These are phyloP conservation scores for Tetranychus piercei DNA, from an alignment of 2,888 invertebrate genomes.

Conservation along the genomic window DNA sequence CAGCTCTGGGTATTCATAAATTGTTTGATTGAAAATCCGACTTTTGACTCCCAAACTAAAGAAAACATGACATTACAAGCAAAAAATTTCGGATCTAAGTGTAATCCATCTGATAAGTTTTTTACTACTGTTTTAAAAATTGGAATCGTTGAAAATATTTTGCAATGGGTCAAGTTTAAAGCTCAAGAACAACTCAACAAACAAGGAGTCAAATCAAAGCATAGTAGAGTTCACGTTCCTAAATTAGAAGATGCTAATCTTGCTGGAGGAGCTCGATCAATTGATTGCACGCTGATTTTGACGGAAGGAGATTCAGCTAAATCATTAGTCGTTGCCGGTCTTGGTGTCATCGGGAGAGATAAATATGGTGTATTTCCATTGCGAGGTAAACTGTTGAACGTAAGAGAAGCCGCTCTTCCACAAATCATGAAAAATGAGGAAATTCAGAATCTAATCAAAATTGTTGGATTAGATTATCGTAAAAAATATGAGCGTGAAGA, in stretches of 20 bases:
- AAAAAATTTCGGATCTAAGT: conserved; percentile 90
- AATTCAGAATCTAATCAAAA: conserved; percentile 87
- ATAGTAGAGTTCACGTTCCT: conserved; percentile 69
- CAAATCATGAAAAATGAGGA: conserved; percentile 90
- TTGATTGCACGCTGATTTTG: conserved; percentile 81
- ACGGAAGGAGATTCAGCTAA: conserved; percentile 99
- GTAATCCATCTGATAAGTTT: conserved; percentile 69
- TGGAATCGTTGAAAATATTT: conserved; percentile 79
- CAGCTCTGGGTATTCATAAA: conserved; percentile 96
- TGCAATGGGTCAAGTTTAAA: conserved; percentile 73
- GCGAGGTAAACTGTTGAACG: conserved; percentile 85
- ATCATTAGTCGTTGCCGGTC: conserved; percentile 83
- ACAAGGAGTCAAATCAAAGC: conserved; percentile 49
- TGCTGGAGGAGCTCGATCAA: conserved; percentile 54
- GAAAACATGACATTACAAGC: conserved; percentile 92
- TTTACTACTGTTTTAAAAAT: conserved; percentile 47
- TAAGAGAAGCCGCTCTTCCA: conserved; percentile 88
- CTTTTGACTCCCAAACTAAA: conserved; percentile 99
- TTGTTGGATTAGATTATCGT: conserved; percentile 85
- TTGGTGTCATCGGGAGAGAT: conserved; percentile 80
- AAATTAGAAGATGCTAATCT: conserved; percentile 97
- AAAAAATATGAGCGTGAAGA: conserved; percentile 68
- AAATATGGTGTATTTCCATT: conserved; percentile 91
- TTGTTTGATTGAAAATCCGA: conserved; percentile 92
- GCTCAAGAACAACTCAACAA: conserved; percentile 74